Evolutionary conservation across 2,888 invertebrate species (phyloP), one percentile per base, ranked within the genome.

Genomic region (Caenorhabditis auriculariae): DNA sequence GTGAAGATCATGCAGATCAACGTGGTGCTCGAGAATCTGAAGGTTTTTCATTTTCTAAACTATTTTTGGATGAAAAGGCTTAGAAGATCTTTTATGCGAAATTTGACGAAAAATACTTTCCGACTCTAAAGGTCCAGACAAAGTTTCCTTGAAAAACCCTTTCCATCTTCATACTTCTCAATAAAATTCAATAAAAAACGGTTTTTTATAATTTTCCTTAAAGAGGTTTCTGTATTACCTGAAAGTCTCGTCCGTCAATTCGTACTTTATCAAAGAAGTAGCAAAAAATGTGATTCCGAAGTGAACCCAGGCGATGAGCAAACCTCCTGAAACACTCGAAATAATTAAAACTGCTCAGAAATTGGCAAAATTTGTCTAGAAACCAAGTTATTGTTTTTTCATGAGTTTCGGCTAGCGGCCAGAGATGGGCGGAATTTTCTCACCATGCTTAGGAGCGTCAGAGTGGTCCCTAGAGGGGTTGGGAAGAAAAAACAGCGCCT

Each of bases 1-100:
- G 79, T 80, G 66, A 79, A 76, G 38, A 78, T 79, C 78, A 79
- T 78, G 43, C 66, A 71, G 32, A 77, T 71, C 21, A 78, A 60
- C 2, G 78, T 73, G 7, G 68, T 65, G 19, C 54, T 56, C 7
- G 73, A 73, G 60, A 62, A 73, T 45, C 66, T 67, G 45, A 42
- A 57, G 7, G 4, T 15, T 24, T 28, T 9, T 21, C 21, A 43
- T 9, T 38, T 42, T 12, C 24, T 26, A 28, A 32, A 32, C 32
- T 32, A 12, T 32, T 32, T 32, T 32, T 32, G 32, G 32, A 12
- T 32, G 39, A 29, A 46, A 7, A n/a, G 1, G 24, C n/a, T n/a
- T n/a, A 15, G 27, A 49, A 9, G 39, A 23, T 17, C 6, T 7
- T 15, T 41, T 6, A 41, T 9, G 9, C n/a, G 35, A 32, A 32